Base-by-base conservation (phyloP, 2,113 vertebrate species). In the Paramormyrops kingsleyae region DNA sequence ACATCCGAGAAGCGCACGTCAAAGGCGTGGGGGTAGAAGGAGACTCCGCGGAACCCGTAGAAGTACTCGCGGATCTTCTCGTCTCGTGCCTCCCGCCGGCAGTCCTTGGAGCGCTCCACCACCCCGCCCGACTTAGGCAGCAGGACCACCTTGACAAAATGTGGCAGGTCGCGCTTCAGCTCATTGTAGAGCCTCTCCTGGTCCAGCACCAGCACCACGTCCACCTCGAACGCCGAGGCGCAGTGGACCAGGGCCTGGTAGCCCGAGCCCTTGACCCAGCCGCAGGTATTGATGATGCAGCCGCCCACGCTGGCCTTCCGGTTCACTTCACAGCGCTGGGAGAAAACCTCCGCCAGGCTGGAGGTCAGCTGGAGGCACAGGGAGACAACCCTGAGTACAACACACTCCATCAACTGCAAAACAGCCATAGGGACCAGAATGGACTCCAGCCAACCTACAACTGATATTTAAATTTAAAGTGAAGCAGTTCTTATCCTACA, bases 121-220 rank as follows among this genome's bases (percentile, higher is more conserved):
- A 99, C 96, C 0, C 99, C 99, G 0, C 99, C 99, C 0, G 98
- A 99, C 90, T 99, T 99, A 49, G 99, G 99, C 0, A 99, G 96
- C 87, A 99, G 96, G 17, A 99, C 97, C 0, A 98, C 98, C 8
- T 97, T 96, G 15, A 99, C 99, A 0, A 99, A 99, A 93, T 99
- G 98, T 0, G 99, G 99, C 80, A 99, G 94, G 94, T 99, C 99
- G 27, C 98, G 95, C 92, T 98, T 98, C 27, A 99, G 95, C 92
- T 99, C 98, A 0, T 99, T 99, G 95, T 99, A 99, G 2, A 99
- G 97, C 39, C 99, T 96, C 91, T 99, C 99, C 88, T 99, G 98
- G 94, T 99, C 99, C 92, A 99, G 95, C 88, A 99, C 99, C 89
- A 98, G 96, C 17, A 99, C 98, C 83, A 99, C 98, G 0, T 99